These are phyloP conservation scores for Nephrotoma guestfalica DNA, from an alignment of 2,888 invertebrate species.

Conservation along the genomic window DNA sequence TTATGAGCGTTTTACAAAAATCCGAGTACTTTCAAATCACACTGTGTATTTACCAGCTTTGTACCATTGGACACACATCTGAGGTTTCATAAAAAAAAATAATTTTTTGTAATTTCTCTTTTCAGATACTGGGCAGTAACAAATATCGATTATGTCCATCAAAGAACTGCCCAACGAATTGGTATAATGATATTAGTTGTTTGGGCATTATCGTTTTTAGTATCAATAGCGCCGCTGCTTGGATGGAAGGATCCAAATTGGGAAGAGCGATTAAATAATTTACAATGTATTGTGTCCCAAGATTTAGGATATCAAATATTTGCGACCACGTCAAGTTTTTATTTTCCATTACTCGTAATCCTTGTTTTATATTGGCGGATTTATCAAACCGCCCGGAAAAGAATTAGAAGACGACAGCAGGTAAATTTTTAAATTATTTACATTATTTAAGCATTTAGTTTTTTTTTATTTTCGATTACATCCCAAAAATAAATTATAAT, in stretches of 20 bases:
- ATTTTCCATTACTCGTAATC: slow-evolving; percentile 75
- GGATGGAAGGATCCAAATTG: slow-evolving; percentile 62
- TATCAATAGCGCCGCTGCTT: slow-evolving; percentile 75
- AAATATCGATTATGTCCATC: slow-evolving; percentile 77
- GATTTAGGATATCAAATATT: slow-evolving; percentile 75
- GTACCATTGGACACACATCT: no score
- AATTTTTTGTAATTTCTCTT: background rate
- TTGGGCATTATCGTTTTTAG: slow-evolving; percentile 70
- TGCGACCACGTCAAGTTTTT: slow-evolving; percentile 82
- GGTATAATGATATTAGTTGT: slow-evolving; percentile 69
- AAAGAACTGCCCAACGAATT: slow-evolving; percentile 59
- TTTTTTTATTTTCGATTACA: background rate
- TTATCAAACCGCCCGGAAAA: slow-evolving; percentile 74
- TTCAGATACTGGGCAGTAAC: slow-evolving; percentile 45
- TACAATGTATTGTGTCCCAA: slow-evolving; percentile 68
- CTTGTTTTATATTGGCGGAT: slow-evolving; percentile 82
- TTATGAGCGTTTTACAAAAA: no score
- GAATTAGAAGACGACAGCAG: slow-evolving; percentile 58
- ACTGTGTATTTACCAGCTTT: background rate
- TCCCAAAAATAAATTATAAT: background rate
- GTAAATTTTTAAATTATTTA: slow-evolving; percentile 17
- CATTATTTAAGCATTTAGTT: background rate
- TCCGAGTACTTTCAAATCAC: no score
- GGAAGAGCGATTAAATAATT: slow-evolving; percentile 42
- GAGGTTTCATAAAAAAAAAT: no score